Evolutionary conservation across 1,140 invertebrate species (phyloP).

Genomic region (Drosophila ficusphila): DNA sequence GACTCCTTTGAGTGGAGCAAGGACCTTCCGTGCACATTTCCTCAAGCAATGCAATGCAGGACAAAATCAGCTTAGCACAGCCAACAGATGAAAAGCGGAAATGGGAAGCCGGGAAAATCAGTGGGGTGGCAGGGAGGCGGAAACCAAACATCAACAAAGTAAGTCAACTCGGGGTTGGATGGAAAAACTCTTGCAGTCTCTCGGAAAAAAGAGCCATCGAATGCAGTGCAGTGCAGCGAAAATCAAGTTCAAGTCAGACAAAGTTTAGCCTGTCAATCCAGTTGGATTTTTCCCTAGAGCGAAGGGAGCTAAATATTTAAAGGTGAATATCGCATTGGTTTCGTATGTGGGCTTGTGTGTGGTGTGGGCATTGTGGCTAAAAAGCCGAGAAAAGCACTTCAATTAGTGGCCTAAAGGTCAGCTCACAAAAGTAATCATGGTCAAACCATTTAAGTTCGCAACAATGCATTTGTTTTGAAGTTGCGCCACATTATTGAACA

Average conservation of each 20-base stretch:
- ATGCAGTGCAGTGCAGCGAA: slow-evolving; percentile 23
- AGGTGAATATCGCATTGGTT: neutral
- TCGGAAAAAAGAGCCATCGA: slow-evolving; percentile 39
- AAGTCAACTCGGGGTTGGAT: slow-evolving; percentile 13
- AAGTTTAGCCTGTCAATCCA: slow-evolving; percentile 24
- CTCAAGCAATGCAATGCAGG: slow-evolving; percentile 43
- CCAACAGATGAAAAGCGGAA: slow-evolving; percentile 15
- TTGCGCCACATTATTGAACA: no score
- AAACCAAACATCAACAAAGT: slow-evolving; percentile 47
- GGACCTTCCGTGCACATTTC: slow-evolving; percentile 23
- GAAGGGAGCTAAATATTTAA: slow-evolving; percentile 8
- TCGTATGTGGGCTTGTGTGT: neutral
- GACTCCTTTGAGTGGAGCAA: slow-evolving; percentile 26
- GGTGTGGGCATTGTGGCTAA: neutral
- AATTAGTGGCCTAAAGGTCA: neutral
- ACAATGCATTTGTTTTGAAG: neutral
- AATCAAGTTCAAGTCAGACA: slow-evolving; percentile 29
- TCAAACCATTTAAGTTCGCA: neutral
- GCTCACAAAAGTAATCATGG: neutral
- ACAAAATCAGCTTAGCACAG: slow-evolving; percentile 38
- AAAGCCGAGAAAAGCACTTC: neutral
- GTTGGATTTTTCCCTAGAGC: neutral
- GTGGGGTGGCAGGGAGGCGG: neutral
- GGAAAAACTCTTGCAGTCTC: slow-evolving; percentile 3
- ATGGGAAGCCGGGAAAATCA: slow-evolving; percentile 6